A percentile compares a stretch with the other conserved stretches of the same genome.
phyloP scores from a whole-genome alignment of 64 coral and sea anemone genomes.

The Dendronephthya gigantea region DNA sequence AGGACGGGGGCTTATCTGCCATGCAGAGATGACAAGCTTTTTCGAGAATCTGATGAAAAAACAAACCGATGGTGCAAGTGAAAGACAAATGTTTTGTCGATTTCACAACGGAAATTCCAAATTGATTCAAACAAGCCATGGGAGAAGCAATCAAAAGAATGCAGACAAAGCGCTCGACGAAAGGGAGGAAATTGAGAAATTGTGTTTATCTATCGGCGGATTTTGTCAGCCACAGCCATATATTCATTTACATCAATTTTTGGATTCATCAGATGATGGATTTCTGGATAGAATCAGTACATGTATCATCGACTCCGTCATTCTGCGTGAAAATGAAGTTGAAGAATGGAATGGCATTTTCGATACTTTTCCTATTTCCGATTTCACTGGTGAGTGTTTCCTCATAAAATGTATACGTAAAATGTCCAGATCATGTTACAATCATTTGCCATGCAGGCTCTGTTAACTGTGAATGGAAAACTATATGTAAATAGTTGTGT shows the following conservation, averaged over 20 bases:
- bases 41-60: background rate
- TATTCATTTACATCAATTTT: background rate
- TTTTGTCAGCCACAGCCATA: background rate
- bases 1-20: background rate
- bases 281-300: background rate
- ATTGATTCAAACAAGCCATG: background rate
- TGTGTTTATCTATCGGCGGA: background rate
- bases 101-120: background rate
- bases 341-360: background rate
- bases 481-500: too few species aligned
- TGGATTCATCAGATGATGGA: background rate
- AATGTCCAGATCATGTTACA: too few species aligned
- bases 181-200: background rate
- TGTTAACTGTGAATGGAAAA: too few species aligned
- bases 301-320: background rate
- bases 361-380: background rate
- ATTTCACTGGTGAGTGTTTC: background rate
- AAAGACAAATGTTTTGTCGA: background rate
- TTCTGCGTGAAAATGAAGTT: background rate
- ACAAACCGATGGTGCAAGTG: background rate
- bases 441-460: too few species aligned
- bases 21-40: background rate
- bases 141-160: background rate
- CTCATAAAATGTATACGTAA: too few species aligned
- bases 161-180: background rate